Conservation (phyloP, 2,888 invertebrate genomes). For the Stenchaetothrips biformis region DNA sequence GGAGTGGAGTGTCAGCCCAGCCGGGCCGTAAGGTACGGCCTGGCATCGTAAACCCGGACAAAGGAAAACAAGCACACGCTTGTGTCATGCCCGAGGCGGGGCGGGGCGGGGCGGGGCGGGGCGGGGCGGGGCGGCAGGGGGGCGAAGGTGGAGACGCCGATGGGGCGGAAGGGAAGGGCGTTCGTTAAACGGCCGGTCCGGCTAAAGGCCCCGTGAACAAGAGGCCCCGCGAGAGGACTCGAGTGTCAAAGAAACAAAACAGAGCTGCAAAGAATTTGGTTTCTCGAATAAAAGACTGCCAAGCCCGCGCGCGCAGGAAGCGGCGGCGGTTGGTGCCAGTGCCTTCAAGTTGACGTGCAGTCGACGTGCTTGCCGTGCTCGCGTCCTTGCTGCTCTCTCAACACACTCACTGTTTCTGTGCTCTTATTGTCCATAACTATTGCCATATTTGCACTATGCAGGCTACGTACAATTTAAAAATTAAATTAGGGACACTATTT, state of each 20-base stretch:
- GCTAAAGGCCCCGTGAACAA: background rate
- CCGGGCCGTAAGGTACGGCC: background rate
- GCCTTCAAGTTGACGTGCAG: no score
- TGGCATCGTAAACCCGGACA: slow-evolving; percentile 11
- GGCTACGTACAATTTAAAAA: no score
- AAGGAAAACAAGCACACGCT: slow-evolving; percentile 1
- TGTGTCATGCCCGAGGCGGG: background rate
- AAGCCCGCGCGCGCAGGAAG: background rate
- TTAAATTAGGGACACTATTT: no score
- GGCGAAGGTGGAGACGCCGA: background rate
- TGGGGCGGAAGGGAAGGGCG: no score
- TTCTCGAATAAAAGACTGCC: background rate
- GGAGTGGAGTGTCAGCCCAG: background rate
- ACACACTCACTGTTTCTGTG: no score
- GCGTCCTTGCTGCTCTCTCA: no score
- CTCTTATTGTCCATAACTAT: no score
- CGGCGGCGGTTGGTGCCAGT: no score
- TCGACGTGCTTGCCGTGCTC: no score
- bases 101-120: background rate
- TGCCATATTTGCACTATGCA: no score
- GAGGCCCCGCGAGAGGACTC: background rate
- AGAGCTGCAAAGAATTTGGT: background rate
- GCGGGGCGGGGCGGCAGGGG: no score
- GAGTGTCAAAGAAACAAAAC: background rate
- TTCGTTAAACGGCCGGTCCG: background rate